Evolutionary conservation across 1,140 invertebrate species (phyloP).

Genomic region (Holcopasites calliopsidis): DNA sequence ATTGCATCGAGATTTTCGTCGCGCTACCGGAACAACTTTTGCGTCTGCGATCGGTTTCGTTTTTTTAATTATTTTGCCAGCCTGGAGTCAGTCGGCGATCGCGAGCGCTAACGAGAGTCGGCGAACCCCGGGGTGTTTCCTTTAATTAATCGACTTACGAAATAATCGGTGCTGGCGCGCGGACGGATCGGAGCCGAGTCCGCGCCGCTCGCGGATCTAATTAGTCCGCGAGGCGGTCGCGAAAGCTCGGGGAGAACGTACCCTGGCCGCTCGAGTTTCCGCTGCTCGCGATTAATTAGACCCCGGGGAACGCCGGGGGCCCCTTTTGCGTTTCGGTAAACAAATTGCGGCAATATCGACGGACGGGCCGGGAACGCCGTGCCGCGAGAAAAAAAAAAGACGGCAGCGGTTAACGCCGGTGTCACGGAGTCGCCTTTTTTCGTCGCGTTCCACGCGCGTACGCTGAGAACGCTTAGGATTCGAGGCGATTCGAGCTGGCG

Average conservation of each 20-base stretch:
- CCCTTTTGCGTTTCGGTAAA: conserved; percentile 20
- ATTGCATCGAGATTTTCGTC: conserved; percentile 8
- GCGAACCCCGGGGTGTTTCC: conserved; percentile 12
- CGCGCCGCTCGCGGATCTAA: conserved; percentile 20
- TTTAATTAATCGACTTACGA: conserved; percentile 47
- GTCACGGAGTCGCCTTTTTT: conserved; percentile 14
- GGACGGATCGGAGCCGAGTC: not conserved
- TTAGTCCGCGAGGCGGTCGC: conserved; percentile 31
- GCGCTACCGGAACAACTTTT: not conserved
- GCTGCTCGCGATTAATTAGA: conserved; percentile 58
- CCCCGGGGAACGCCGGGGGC: conserved; percentile 11
- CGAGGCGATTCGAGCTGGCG: not conserved
- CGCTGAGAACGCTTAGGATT: not conserved
- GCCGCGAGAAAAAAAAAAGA: conserved; percentile 16
- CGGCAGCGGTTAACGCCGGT: conserved; percentile 8
- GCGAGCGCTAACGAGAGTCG: conserved; percentile 17
- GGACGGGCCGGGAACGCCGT: not conserved
- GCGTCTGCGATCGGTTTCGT: not conserved
- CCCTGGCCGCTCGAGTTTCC: not conserved
- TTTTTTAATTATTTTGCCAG: too few species aligned
- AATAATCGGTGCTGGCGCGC: conserved; percentile 15
- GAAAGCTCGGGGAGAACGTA: conserved; percentile 37
- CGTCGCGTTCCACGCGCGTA: conserved; percentile 20
- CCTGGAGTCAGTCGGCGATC: too few species aligned
- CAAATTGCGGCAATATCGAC: conserved; percentile 45